Conservation (phyloP, 2,113 vertebrate genomes). For the Dicrurus megarhynchus region DNA sequence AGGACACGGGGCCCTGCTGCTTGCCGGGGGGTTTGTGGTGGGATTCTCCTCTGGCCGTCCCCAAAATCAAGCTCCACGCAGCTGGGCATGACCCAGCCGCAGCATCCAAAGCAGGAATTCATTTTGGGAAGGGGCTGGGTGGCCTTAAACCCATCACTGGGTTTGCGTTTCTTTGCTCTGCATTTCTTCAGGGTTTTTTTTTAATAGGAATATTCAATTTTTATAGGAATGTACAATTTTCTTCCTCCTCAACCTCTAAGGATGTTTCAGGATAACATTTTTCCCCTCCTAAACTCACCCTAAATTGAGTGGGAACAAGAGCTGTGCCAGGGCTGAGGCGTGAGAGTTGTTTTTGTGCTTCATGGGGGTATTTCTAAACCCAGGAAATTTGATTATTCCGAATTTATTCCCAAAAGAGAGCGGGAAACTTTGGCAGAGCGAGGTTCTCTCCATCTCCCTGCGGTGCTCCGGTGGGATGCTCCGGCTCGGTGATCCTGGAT, state of each 20-base stretch:
- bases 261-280: background rate
- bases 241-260: background rate
- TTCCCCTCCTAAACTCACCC: background rate
- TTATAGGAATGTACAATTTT: background rate
- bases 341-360: background rate
- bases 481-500: fast-evolving
- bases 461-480: background rate
- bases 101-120: fast-evolving
- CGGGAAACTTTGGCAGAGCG: fast-evolving
- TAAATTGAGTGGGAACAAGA: background rate
- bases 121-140: background rate
- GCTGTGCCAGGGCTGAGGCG: fast-evolving
- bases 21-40: background rate
- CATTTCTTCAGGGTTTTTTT: background rate
- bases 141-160: background rate
- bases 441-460: background rate
- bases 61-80: fast-evolving
- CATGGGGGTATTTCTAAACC: background rate
- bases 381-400: fast-evolving
- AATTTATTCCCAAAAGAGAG: background rate
- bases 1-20: slow-evolving; percentile 1
- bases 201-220: fast-evolving
- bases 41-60: background rate
- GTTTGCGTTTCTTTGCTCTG: no score
- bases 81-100: background rate